Evolutionary conservation across 2,888 invertebrate genomes (phyloP).

Genomic region (Drepanosiphum platanoidis): DNA sequence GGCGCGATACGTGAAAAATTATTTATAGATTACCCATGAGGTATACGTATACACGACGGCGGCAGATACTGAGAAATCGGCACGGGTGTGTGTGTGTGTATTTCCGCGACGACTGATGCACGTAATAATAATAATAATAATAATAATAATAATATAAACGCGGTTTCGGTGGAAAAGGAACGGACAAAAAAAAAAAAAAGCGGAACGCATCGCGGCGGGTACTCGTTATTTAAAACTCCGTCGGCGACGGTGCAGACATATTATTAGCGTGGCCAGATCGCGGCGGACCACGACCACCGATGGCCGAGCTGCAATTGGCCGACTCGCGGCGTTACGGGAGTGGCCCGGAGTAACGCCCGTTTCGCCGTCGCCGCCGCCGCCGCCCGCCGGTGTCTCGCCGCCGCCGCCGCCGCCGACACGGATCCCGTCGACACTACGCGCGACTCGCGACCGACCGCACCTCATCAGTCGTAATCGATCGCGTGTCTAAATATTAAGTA

Average conservation of each 20-base stretch:
- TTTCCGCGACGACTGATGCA: too few relatives aligned
- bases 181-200: too few relatives aligned
- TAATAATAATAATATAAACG: too few relatives aligned
- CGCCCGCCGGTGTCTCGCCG: slow-evolving; percentile 7
- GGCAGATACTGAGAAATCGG: too few relatives aligned
- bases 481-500: slow-evolving; percentile 32
- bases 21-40: too few relatives aligned
- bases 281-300: slow-evolving; percentile 14
- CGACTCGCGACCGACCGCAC: slow-evolving; percentile 37
- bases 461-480: slow-evolving; percentile 60
- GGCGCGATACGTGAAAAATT: too few relatives aligned
- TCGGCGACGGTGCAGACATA: slow-evolving; percentile 20
- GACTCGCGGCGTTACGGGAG: slow-evolving; percentile 12
- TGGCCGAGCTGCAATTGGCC: slow-evolving; percentile 36
- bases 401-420: slow-evolving; percentile 29
- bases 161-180: too few relatives aligned
- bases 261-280: neutral
- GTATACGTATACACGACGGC: too few relatives aligned
- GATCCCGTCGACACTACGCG: slow-evolving; percentile 2
- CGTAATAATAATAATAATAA: too few relatives aligned
- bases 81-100: too few relatives aligned
- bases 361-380: slow-evolving; percentile 25
- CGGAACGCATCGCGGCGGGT: too few relatives aligned
- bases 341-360: slow-evolving; percentile 48
- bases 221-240: neutral